These are phyloP conservation scores for Phyllopteryx taeniolatus DNA, from an alignment of 2,113 vertebrate species.

Conservation along the genomic window DNA sequence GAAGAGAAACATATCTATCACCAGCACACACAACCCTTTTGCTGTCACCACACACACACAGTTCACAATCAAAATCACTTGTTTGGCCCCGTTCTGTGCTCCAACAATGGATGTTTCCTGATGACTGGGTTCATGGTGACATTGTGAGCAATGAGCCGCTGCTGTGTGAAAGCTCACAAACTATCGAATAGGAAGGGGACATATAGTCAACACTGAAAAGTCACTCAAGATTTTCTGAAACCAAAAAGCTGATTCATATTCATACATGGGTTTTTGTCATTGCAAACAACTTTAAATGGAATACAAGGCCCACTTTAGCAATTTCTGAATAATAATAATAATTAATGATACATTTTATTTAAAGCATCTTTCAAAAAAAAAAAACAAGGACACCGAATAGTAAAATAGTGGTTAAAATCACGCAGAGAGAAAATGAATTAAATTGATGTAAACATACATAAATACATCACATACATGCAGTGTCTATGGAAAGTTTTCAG, in stretches of 20 bases:
- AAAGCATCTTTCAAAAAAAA: too few relatives aligned
- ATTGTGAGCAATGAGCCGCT: constrained; percentile 36
- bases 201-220: constrained; percentile 22
- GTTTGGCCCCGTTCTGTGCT: constrained; percentile 50
- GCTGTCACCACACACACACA: constrained; percentile 3
- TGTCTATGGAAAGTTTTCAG: too few relatives aligned
- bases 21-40: constrained; percentile 26
- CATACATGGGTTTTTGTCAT: neutral
- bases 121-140: constrained; percentile 44
- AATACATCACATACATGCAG: too few relatives aligned
- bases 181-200: constrained; percentile 39
- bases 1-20: constrained; percentile 84
- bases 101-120: constrained; percentile 91
- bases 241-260: constrained; percentile 10
- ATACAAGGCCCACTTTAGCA: too few relatives aligned
- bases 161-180: constrained; percentile 45
- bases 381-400: too few relatives aligned
- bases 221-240: constrained; percentile 15
- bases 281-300: neutral
- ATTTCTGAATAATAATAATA: too few relatives aligned
- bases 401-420: too few relatives aligned
- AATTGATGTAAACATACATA: too few relatives aligned
- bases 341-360: too few relatives aligned
- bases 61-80: constrained; percentile 47
- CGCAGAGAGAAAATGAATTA: too few relatives aligned